These are phyloP conservation scores for Leptonema lineaticorne DNA, from an alignment of 1,140 invertebrate genomes.

Conservation along the genomic window DNA sequence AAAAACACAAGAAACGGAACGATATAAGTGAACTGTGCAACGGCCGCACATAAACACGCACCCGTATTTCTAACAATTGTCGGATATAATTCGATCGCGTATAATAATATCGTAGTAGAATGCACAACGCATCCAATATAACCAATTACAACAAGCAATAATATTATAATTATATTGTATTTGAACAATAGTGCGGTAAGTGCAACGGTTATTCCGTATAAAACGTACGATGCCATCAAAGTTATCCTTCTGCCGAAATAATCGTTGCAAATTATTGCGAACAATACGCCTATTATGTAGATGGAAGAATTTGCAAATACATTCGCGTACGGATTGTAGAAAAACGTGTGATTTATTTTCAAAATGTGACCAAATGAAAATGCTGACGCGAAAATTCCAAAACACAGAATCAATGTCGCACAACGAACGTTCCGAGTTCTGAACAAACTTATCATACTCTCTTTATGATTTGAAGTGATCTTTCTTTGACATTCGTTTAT, in stretches of 20 bases:
- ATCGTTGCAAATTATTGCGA: slow-evolving; percentile 68
- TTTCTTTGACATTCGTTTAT: slow-evolving; percentile 48
- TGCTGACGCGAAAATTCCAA: no score
- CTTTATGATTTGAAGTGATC: slow-evolving; percentile 51
- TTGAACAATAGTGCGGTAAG: slow-evolving; percentile 60
- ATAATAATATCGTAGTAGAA: slow-evolving; percentile 65
- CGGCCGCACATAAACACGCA: slow-evolving; percentile 62
- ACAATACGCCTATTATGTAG: slow-evolving; percentile 70
- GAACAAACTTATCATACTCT: slow-evolving; percentile 68
- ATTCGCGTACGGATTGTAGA: slow-evolving; percentile 71
- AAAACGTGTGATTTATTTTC: slow-evolving; percentile 75
- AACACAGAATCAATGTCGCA: slow-evolving; percentile 71
- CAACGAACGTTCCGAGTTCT: slow-evolving; percentile 69
- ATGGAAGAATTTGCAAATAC: slow-evolving; percentile 71
- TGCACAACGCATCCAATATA: slow-evolving; percentile 60
- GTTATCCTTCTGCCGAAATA: slow-evolving; percentile 64
- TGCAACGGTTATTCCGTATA: slow-evolving; percentile 62
- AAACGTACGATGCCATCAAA: slow-evolving; percentile 61
- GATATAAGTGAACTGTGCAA: slow-evolving; percentile 65
- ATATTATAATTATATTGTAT: slow-evolving; percentile 47
- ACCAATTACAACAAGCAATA: slow-evolving; percentile 61
- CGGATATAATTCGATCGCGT: slow-evolving; percentile 67
- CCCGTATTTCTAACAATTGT: slow-evolving; percentile 68
- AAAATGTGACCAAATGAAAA: slow-evolving; percentile 72
- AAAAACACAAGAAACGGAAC: slow-evolving; percentile 67